phyloP scores from a whole-genome alignment of 2,888 invertebrate species.

The Cancer borealis region DNA sequence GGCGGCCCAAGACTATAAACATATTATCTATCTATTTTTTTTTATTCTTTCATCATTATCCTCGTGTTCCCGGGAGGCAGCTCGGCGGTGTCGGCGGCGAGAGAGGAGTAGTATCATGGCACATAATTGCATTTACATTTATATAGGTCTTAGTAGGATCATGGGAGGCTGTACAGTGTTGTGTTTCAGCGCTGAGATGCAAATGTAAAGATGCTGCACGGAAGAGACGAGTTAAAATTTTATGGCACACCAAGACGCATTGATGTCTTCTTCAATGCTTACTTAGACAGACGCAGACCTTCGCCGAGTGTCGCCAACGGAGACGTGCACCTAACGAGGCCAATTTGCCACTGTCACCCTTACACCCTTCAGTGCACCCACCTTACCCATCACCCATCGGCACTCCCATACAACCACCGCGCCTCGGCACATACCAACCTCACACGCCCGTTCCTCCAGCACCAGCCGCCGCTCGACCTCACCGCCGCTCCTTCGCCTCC shows the following conservation, averaged over 20 bases:
- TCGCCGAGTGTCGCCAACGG: neutral
- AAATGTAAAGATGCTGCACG: neutral
- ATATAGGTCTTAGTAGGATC: neutral
- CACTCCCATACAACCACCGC: neutral
- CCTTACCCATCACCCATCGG: neutral
- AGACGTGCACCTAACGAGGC: neutral
- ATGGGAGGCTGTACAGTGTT: neutral
- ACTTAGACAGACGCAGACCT: neutral
- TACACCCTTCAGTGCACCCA: neutral
- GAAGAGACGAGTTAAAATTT: neutral
- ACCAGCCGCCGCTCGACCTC: neutral
- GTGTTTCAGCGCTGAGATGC: neutral
- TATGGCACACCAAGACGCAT: neutral
- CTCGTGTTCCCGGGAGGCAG: neutral
- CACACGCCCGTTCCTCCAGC: neutral
- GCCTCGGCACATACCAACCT: neutral
- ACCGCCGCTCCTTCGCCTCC: neutral
- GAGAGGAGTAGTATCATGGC: neutral
- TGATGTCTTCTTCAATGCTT: neutral
- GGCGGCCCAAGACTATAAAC: neutral
- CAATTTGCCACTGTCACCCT: neutral
- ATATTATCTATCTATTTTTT: neutral
- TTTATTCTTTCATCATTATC: neutral
- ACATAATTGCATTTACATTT: constrained; percentile 5
- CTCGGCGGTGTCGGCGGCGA: neutral